Base-by-base conservation (phyloP, 2,888 invertebrate genomes). In the Rugalucina vietnamica region DNA sequence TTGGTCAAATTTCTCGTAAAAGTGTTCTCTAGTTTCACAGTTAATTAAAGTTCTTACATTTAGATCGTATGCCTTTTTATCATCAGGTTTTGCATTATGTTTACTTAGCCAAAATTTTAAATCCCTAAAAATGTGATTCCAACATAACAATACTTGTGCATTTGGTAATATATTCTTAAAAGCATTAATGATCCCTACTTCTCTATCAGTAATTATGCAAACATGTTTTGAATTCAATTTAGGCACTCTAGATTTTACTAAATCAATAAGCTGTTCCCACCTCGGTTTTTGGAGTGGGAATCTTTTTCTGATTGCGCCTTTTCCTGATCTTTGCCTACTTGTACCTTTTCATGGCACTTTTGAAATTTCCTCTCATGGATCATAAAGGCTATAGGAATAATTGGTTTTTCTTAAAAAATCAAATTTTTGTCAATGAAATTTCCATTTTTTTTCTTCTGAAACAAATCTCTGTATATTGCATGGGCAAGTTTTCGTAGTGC, bases 111-210 rank as follows among this genome's bases (percentile, higher is more conserved):
- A 79, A 54, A 81, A 81, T 50, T 85, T 85, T 18, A 85, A 29
- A 36, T 85, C 81, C 27, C 37, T 76, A 21, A 85, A 76, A 65
- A 81, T 79, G 21, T 85, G 85, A 50, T 85, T 85, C 85, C 85
- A 85, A 49, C 85, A 82, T 27, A 75, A 49, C 1, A 82, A 24
- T 5, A 82, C 69, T 14, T 10, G 29, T 12, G 60, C 14, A 65
- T 81, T 76, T 49, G 24, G 50, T 36, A 85, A 50, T 27, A 24
- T 1, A 0, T 36, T 5, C 74, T 82, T 32, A 36, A 85, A 81
- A 2, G 81, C 85, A n/a, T 78, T 71, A 0, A 81, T 79, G 1
- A 81, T 85, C 0, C 79, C 82, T n/a, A 18, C 34, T 72, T 85
- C 79, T 27, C 85, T 60, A 43, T 85, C 85, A 21, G 85, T 74